These are phyloP conservation scores for Thecophora atra DNA, from an alignment of 2,888 invertebrate species.

Conservation along the genomic window DNA sequence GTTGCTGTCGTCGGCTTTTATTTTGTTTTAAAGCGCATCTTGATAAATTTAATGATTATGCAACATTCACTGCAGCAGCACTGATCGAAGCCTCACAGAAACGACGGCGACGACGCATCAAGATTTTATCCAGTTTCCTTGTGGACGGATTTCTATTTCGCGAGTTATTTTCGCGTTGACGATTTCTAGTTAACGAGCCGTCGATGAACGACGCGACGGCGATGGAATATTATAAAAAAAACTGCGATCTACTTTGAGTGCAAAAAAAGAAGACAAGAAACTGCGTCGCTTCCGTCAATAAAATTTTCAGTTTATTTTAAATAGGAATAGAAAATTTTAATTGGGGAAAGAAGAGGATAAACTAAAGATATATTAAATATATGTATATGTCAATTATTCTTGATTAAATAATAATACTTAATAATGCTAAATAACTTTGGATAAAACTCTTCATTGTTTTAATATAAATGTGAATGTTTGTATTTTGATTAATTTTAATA, in stretches of 20 bases:
- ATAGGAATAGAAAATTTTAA: neutral
- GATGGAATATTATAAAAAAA: neutral
- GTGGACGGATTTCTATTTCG: conserved; percentile 34
- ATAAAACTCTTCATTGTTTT: too few relatives aligned
- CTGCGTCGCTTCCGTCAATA: neutral
- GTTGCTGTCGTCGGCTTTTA: neutral
- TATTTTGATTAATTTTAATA: too few relatives aligned
- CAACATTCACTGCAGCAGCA: conserved; percentile 19
- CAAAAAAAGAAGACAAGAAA: neutral
- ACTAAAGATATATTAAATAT: neutral
- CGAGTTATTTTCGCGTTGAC: conserved; percentile 13
- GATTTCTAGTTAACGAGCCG: conserved; percentile 24
- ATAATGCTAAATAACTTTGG: too few relatives aligned
- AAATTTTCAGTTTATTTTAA: neutral
- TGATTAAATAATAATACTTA: too few relatives aligned
- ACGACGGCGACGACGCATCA: conserved; percentile 19
- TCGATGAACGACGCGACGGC: neutral
- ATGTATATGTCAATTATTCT: too few relatives aligned
- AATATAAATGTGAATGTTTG: too few relatives aligned
- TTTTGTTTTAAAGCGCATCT: conserved; percentile 21
- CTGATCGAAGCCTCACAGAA: neutral
- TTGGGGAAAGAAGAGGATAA: neutral
- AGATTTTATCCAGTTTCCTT: conserved; percentile 40
- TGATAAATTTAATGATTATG: conserved; percentile 36
- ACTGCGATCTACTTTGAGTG: neutral